Percentiles rank a stretch among this genome's conserved stretches.
These are phyloP conservation scores for Phalera bucephala DNA, from an alignment of 2,888 invertebrate species.

Conservation along the genomic window DNA sequence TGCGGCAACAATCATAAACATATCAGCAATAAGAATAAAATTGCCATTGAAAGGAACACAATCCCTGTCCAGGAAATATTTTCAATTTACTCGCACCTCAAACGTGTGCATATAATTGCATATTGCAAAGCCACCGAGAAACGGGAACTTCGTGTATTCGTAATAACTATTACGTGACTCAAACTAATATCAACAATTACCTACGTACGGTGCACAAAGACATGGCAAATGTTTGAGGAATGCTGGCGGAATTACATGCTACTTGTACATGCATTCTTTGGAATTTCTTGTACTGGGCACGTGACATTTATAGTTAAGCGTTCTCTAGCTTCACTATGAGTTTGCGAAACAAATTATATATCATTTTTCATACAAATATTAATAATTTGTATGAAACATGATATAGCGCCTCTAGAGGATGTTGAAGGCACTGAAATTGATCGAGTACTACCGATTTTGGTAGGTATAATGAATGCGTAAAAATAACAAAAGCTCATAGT, in stretches of 20 bases:
- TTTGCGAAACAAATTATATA: no score
- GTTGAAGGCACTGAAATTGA: no score
- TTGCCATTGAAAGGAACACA: conserved; percentile 10
- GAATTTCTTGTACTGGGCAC: neutral
- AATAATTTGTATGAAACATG: no score
- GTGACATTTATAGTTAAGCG: no score
- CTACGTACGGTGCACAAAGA: conserved; percentile 8
- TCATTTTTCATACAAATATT: no score
- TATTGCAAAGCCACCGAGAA: conserved; percentile 48
- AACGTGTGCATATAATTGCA: conserved; percentile 50
- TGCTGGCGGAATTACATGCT: conserved; percentile 11
- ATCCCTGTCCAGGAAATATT: conserved; percentile 28
- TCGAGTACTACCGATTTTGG: no score
- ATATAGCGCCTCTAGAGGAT: no score
- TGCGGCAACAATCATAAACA: no score
- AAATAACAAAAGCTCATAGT: no score
- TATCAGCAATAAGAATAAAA: conserved; percentile 3
- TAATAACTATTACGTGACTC: conserved; percentile 67
- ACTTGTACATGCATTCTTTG: conserved; percentile 2
- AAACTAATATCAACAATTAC: conserved; percentile 51
- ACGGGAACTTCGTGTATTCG: conserved; percentile 58
- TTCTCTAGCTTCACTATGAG: no score
- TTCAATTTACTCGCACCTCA: conserved; percentile 29
- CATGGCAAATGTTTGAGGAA: conserved; percentile 19
- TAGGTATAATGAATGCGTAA: no score